Evolutionary conservation across 1,140 invertebrate species (phyloP).

Genomic region (Atta texana): DNA sequence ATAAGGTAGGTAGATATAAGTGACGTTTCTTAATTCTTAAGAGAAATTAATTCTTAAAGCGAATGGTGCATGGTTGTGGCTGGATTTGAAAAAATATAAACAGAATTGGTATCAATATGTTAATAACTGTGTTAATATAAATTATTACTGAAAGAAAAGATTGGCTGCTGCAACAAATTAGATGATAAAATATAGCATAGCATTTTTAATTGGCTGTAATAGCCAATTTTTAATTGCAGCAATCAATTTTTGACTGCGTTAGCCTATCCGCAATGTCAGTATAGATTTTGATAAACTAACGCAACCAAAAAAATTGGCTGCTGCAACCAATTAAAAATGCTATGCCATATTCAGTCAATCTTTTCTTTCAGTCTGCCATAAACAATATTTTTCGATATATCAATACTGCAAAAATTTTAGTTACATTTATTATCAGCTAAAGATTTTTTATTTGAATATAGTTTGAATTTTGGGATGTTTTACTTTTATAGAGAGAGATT

Average conservation of each 20-base stretch:
- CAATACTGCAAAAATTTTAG: not conserved
- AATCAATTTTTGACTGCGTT: too few relatives aligned
- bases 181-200: too few relatives aligned
- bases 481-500: not conserved
- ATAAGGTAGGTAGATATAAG: not conserved
- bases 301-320: too few relatives aligned
- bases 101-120: not conserved
- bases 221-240: too few relatives aligned
- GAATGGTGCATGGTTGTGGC: not conserved
- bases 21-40: not conserved
- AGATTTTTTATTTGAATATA: not conserved
- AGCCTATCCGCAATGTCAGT: too few relatives aligned
- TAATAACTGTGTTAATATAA: not conserved
- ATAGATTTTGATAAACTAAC: too few relatives aligned
- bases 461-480: not conserved
- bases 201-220: too few relatives aligned
- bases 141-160: too few relatives aligned
- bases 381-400: not conserved
- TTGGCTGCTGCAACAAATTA: too few relatives aligned
- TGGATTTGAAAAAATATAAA: conserved; percentile 12
- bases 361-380: not conserved
- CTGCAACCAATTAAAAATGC: too few relatives aligned
- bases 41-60: conserved; percentile 18
- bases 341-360: too few relatives aligned
- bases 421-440: not conserved